Evolutionary conservation across 2,888 invertebrate genomes (phyloP), one percentile per base, ranked within the genome.

Genomic region (Diachrysia chrysitis): DNA sequence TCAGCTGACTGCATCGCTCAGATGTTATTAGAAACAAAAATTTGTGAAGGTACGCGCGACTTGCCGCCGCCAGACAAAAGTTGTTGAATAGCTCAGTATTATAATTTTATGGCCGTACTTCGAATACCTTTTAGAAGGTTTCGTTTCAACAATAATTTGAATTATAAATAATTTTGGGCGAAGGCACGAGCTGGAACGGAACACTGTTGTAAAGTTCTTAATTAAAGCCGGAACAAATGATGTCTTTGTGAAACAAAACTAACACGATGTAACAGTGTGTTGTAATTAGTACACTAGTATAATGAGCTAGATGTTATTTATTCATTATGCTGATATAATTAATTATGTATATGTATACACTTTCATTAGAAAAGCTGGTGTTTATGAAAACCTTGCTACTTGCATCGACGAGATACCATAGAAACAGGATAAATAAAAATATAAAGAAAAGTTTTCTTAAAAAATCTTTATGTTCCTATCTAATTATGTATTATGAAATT

Each of bases 1-100:
- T 83, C 82, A 83, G 82, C 83, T 83, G 83, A 83, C 82, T 83
- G 75, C 78, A 60, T 67, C 83, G 73, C 73, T 82, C 78, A 73
- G 81, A 80, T 80, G 76, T 82, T 80, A 79, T 81, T 81, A 74
- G 71, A 78, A 75, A 69, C 67, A 68, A 77, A 69, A 73, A 68
- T 79, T 79, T 60, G 73, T 78, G 59, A 69, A 65, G 73, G 71
- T 66, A 68, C 75, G 75, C 67, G 56, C 54, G 64, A 63, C 64
- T 58, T 69, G 64, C 32, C 66, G 48, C 48, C 48, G 64, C 35
- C 60, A 68, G 73, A 71, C 73, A 71, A 65, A 74, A 82, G 58
- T 82, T 80, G 42, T 76, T 75, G 77, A 78, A 82, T 78, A 76
- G 73, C 78, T 80, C 71, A 78, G 21, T 19, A 51, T 51, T 51